Evolutionary conservation across 1,140 invertebrate species (phyloP).

Genomic region (Thaumetopoea pityocampa): DNA sequence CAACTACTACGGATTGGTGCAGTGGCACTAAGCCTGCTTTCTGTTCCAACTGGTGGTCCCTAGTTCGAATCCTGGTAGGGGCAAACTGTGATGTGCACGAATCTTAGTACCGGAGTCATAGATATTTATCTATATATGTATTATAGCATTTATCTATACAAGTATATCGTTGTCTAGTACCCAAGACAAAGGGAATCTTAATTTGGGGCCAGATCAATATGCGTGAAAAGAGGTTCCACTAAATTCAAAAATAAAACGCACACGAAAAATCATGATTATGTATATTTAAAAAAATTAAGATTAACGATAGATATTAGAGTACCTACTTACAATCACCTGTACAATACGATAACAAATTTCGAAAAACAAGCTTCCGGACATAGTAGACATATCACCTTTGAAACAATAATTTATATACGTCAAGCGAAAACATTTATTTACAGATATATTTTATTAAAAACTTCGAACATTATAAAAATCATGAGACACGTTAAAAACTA

Average conservation of each 20-base stretch:
- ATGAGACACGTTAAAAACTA: slow-evolving; percentile 26
- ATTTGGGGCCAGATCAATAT: too few species aligned
- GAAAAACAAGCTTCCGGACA: slow-evolving; percentile 48
- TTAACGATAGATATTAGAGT: slow-evolving; percentile 52
- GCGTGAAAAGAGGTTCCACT: too few species aligned
- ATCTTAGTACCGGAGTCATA: too few species aligned
- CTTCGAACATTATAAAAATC: slow-evolving; percentile 19
- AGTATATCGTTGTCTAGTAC: too few species aligned
- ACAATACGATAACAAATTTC: slow-evolving; percentile 61
- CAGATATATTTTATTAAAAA: slow-evolving; percentile 26
- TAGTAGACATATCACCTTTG: slow-evolving; percentile 26
- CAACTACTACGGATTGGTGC: too few species aligned
- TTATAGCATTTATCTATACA: too few species aligned
- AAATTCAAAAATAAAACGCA: slow-evolving; percentile 36
- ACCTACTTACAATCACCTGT: slow-evolving; percentile 68
- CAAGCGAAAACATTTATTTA: slow-evolving; percentile 46
- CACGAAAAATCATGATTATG: slow-evolving; percentile 61
- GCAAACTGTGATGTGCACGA: too few species aligned
- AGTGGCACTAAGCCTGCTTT: too few species aligned
- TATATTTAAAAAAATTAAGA: slow-evolving; percentile 67
- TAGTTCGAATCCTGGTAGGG: too few species aligned
- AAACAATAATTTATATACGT: slow-evolving; percentile 31
- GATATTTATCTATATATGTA: too few species aligned
- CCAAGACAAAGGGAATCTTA: too few species aligned
- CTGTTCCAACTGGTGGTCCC: too few species aligned